A percentile compares a stretch with the other conserved stretches of the same genome.
These are phyloP conservation scores for Pteruthius melanotis DNA, from an alignment of 2,113 vertebrate genomes.

Conservation along the genomic window DNA sequence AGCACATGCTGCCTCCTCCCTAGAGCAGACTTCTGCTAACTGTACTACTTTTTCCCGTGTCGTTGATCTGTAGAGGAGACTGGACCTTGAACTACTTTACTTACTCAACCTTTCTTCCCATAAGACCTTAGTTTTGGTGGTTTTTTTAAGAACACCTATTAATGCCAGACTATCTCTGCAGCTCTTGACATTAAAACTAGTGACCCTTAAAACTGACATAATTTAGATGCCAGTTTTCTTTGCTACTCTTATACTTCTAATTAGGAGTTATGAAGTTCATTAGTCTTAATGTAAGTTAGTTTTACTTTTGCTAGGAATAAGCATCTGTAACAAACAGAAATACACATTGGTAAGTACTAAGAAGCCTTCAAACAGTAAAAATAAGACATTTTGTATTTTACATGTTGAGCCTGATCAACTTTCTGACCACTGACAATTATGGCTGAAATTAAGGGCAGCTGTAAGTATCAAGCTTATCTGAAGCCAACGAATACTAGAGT, in stretches of 20 bases:
- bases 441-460: not conserved
- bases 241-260: not conserved
- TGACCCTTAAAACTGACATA: not conserved
- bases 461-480: not conserved
- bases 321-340: not conserved
- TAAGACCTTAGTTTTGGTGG: not conserved
- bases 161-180: not conserved
- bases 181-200: not conserved
- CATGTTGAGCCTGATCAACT: not conserved
- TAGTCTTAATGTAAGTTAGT: not conserved
- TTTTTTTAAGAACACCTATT: not conserved
- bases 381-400: not conserved
- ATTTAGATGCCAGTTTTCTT: not conserved
- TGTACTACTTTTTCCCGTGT: not conserved
- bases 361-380: not conserved
- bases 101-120: not conserved
- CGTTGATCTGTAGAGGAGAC: not conserved
- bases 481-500: not conserved
- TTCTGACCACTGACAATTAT: not conserved
- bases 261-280: not conserved
- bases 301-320: not conserved
- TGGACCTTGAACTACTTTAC: constrained; percentile 52
- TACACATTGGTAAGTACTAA: not conserved
- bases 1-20: no score
- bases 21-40: not conserved